Percentiles rank a stretch among this genome's conserved stretches.
These are phyloP conservation scores for Struthidea cinerea DNA, from an alignment of 2,113 vertebrate species.

Conservation along the genomic window DNA sequence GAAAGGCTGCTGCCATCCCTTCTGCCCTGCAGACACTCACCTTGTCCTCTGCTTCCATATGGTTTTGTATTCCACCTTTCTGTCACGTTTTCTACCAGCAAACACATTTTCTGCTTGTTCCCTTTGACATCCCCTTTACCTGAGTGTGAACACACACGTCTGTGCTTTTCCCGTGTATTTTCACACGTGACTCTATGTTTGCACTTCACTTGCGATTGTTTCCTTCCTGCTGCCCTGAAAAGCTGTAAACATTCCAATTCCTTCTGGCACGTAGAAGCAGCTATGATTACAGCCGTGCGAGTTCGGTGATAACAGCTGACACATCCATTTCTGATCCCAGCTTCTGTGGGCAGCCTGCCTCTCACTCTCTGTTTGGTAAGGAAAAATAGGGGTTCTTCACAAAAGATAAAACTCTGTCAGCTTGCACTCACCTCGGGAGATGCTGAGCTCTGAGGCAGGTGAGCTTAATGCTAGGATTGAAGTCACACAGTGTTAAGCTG, in stretches of 20 bases:
- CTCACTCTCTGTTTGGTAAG: background rate
- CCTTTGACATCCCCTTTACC: background rate
- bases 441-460: background rate
- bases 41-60: background rate
- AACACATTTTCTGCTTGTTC: background rate
- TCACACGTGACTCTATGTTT: background rate
- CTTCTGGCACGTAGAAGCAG: background rate
- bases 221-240: background rate
- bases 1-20: background rate
- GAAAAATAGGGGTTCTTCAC: background rate
- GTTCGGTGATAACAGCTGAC: background rate
- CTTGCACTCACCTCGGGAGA: background rate
- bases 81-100: background rate
- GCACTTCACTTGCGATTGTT: background rate
- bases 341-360: background rate
- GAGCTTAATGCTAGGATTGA: background rate
- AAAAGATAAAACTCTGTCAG: background rate
- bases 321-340: background rate
- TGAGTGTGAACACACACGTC: fast-evolving
- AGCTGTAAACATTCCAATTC: conserved; percentile 6
- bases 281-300: background rate
- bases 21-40: background rate
- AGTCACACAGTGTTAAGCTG: background rate
- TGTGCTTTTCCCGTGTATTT: background rate
- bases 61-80: background rate